These are phyloP conservation scores for Chrysomela aeneicollis DNA, from an alignment of 2,888 invertebrate species.

Conservation along the genomic window DNA sequence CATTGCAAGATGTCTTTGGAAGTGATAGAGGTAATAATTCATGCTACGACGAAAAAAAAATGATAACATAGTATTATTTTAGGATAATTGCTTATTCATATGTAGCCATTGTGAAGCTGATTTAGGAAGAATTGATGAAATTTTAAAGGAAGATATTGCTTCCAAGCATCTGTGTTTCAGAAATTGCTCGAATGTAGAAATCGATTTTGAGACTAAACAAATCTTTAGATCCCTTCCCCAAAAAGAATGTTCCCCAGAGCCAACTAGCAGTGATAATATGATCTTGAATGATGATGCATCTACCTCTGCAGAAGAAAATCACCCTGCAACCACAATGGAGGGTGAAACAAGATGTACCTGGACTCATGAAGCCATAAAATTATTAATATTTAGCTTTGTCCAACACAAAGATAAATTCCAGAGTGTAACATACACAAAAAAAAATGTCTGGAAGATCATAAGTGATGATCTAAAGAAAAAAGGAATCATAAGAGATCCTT, in stretches of 20 bases:
- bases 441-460: not conserved
- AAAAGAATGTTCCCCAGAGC: not conserved
- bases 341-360: too few species aligned
- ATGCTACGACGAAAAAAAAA: not conserved
- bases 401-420: not conserved
- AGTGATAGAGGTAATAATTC: not conserved
- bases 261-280: not conserved
- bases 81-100: constrained; percentile 15
- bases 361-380: not conserved
- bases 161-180: constrained; percentile 13
- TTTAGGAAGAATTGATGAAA: constrained; percentile 13
- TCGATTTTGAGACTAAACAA: constrained; percentile 5
- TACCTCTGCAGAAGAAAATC: too few species aligned
- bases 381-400: not conserved
- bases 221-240: constrained; percentile 9
- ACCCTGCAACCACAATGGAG: too few species aligned
- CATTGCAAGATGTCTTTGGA: constrained; percentile 8
- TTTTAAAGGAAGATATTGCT: not conserved
- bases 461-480: not conserved
- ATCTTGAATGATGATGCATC: not conserved
- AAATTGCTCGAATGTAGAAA: constrained; percentile 2
- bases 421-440: not conserved
- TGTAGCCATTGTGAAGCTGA: constrained; percentile 8
- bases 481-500: not conserved
- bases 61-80: constrained; percentile 4